phyloP scores from a whole-genome alignment of 2,888 invertebrate genomes.

The Tetropium fuscum region DNA sequence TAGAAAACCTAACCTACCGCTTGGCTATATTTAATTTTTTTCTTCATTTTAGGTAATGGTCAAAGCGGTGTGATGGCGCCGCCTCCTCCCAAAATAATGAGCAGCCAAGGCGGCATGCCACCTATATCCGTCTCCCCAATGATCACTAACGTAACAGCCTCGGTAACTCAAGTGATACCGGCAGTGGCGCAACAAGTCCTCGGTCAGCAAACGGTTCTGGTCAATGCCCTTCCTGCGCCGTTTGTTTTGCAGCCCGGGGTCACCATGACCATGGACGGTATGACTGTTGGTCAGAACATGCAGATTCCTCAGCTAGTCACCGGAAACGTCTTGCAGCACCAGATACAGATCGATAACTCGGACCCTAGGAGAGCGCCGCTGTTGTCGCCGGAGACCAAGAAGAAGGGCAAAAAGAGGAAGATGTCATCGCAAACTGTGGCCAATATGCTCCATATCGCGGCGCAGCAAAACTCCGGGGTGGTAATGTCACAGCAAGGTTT shows the following conservation, averaged over 20 bases:
- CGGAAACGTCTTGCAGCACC: conserved; percentile 73
- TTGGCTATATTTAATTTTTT: too few relatives aligned
- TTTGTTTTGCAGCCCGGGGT: conserved; percentile 84
- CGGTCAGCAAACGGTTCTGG: conserved; percentile 82
- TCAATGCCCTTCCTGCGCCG: conserved; percentile 83
- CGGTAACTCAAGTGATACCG: conserved; percentile 75
- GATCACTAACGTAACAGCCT: conserved; percentile 74
- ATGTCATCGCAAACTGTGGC: conserved; percentile 76
- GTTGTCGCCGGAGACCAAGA: conserved; percentile 77
- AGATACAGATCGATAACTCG: conserved; percentile 69
- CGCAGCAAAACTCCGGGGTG: conserved; percentile 74
- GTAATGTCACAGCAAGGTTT: conserved; percentile 72
- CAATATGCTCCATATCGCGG: conserved; percentile 77
- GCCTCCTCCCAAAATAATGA: conserved; percentile 62
- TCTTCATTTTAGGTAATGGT: too few relatives aligned
- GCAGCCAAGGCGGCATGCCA: conserved; percentile 65
- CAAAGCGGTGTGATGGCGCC: conserved; percentile 74
- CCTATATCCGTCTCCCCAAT: conserved; percentile 73
- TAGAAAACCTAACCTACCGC: too few relatives aligned
- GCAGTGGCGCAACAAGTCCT: conserved; percentile 75
- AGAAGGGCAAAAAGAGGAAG: conserved; percentile 79
- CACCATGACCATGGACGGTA: conserved; percentile 78
- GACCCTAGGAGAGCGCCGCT: conserved; percentile 65
- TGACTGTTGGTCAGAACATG: conserved; percentile 71
- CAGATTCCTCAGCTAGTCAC: conserved; percentile 78